Evolutionary conservation across 2,888 invertebrate species (phyloP).

Genomic region (Hemistola chrysoprasaria): DNA sequence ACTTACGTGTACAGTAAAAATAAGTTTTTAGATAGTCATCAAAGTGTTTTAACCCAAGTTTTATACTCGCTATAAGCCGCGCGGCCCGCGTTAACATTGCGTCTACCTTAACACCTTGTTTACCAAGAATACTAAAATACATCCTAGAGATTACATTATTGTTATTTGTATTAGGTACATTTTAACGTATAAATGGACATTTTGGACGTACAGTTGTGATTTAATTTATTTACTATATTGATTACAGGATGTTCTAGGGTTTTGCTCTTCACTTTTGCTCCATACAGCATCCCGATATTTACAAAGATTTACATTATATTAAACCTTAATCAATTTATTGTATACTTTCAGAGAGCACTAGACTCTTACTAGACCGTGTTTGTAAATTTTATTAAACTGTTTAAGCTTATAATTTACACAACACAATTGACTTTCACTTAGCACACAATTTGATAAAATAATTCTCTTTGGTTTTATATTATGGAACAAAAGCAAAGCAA

Average conservation of each 20-base stretch:
- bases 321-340: slow-evolving; percentile 20
- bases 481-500: slow-evolving; percentile 76
- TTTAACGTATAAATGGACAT: slow-evolving; percentile 80
- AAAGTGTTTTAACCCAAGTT: slow-evolving; percentile 59
- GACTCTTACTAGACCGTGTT: slow-evolving; percentile 1
- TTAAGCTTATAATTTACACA: slow-evolving; percentile 16
- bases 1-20: slow-evolving; percentile 81
- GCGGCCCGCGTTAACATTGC: slow-evolving; percentile 49
- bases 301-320: slow-evolving; percentile 24
- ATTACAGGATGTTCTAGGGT: slow-evolving; percentile 57
- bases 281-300: slow-evolving; percentile 39
- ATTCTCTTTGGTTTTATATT: slow-evolving; percentile 31
- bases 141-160: slow-evolving; percentile 78
- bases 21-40: slow-evolving; percentile 76
- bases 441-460: slow-evolving; percentile 22
- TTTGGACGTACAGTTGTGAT: slow-evolving; percentile 82
- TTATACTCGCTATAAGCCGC: slow-evolving; percentile 60
- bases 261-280: slow-evolving; percentile 73
- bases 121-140: slow-evolving; percentile 71
- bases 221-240: slow-evolving; percentile 63
- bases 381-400: background rate
- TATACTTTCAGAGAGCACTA: slow-evolving; percentile 3
- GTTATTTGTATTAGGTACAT: slow-evolving; percentile 80
- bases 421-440: slow-evolving; percentile 29
- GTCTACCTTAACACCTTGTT: slow-evolving; percentile 59